Evolutionary conservation across 2,797 vertebrate species (phyloP), one percentile per base, ranked within the genome.

Genomic region (Molossus alvarezi): DNA sequence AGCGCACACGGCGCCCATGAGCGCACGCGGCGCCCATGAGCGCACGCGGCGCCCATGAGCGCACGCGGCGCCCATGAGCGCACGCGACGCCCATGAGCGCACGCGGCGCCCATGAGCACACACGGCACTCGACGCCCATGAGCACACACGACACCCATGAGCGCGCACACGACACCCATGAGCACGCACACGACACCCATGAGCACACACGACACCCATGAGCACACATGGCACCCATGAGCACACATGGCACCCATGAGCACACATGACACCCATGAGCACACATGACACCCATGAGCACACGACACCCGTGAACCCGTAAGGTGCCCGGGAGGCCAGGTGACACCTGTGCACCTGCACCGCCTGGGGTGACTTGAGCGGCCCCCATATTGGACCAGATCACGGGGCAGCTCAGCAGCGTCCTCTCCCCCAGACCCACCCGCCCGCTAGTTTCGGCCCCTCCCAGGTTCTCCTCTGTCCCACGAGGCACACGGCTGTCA

Each of bases 381-480:
- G 41, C 41, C 53, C 13, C 15, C 53, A 13, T 13, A 55, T 55
- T 13, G 14, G 14, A 13, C 53, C 13, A 55, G 53, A 55, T 13
- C 53, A 55, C 53, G 10, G 51, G 14, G 53, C 53, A 13, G 53
- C 53, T 55, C 53, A 55, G 53, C 53, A 13, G 12, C 53, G 4
- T 13, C 53, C 53, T 55, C 41, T 45, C 41, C 6, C 41, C 41
- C 41, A 45, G 41, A 33, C 41, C 1, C 0, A 12, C 51, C 48
- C 65, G 0, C 67, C 27, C 3, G 5, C 33, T 15, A 21, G 21
- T 0, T 27, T 48, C 9, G 41, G 13, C 77, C 58, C 0, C 9
- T 27, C 3, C 51, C 12, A 5, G 58, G 20, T 6, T 0, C 13
- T 27, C 3, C 27, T 33, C 41, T 41, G 51, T 21, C 9, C 13